Evolutionary conservation across 2,888 invertebrate genomes (phyloP), one percentile per base, ranked within the genome.

Genomic region (Timema podura): DNA sequence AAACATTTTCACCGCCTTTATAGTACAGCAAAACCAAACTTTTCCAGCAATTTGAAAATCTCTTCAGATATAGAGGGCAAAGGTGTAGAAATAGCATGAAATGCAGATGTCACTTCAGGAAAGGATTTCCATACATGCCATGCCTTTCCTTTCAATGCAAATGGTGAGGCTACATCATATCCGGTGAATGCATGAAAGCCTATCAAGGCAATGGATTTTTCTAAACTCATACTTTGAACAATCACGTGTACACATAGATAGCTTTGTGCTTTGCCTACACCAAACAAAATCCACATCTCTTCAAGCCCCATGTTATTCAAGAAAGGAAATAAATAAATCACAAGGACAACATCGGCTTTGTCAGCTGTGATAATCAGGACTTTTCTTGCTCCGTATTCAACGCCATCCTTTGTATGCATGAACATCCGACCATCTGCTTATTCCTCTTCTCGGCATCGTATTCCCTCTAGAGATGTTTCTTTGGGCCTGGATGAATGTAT

Each of bases 171-270:
- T 48, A 48, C 47, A 44, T 68, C 70, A 46, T 67, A 70, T 0
- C 68, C 68, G 7, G 59, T 68, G 46, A 70, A 70, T 5, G 64
- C 70, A 16, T 69, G 64, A 47, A 64, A 64, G 11, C 64, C 68
- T 9, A 64, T 48, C 5, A 70, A 13, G 46, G 68, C 68, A 68
- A 16, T 30, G 16, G 68, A 9, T 49, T 59, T 68, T 46, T 61
- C 15, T 30, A 46, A 48, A 11, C 51, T 68, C 44, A 70, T 16
- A 16, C 16, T 16, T 16, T 64, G n/a, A 9, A 68, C 70, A 6
- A 70, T 68, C n/a, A 15, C 13, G 48, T 68, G 70, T 47, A 68
- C 61, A 48, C 47, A 45, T n/a, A 68, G 48, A 44, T 68, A 59
- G 6, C 68, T 44, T 51, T 54, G 47, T 6, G 48, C 65, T 49